Evolutionary conservation across 2,113 vertebrate genomes (phyloP), one percentile per base, ranked within the genome.

Genomic region (Gobius niger): DNA sequence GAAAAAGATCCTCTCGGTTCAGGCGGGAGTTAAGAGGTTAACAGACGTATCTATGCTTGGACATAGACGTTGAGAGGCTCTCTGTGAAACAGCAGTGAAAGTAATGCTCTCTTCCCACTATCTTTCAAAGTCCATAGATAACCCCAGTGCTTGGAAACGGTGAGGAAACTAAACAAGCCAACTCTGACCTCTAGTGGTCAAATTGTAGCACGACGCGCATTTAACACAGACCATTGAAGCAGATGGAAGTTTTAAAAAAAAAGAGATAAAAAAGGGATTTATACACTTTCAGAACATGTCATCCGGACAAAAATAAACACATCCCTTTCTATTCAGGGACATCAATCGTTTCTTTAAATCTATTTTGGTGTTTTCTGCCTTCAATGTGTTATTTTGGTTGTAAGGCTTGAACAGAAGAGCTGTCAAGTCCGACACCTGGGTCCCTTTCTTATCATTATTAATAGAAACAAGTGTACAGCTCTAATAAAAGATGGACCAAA

Each of bases 181-280:
- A 60, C 34, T 42, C 34, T 42, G 57, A n/a, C 14, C 57, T 42
- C 57, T 60, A 60, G 57, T 60, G 57, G 57, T 34, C 56, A 59
- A 6, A 9, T 40, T 40, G 34, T 11, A 54, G 3, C 13, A 12
- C 10, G 34, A 40, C 40, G n/a, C 13, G 8, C 57, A 9, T 16
- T 42, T 42, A 42, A 9, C 24, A 34, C 24, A 3, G 24, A 34
- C 24, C 7, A 34, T 42, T 4, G 4, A n/a, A 41, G 54, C 54
- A 14, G 19, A 34, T 3, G 3, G 24, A 34, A 12, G 10, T 56
- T 6, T 2, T 24, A 18, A 59, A 59, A 40, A 24, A 42, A 13
- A 42, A 60, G 42, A 60, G 42, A 60, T 42, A 60, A 60, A n/a
- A 40, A 34, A 34, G 5, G 24, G 24, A 34, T 34, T 34, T 34